Conservation (phyloP, 1,140 invertebrate genomes). For the Drosophila athabasca region DNA sequence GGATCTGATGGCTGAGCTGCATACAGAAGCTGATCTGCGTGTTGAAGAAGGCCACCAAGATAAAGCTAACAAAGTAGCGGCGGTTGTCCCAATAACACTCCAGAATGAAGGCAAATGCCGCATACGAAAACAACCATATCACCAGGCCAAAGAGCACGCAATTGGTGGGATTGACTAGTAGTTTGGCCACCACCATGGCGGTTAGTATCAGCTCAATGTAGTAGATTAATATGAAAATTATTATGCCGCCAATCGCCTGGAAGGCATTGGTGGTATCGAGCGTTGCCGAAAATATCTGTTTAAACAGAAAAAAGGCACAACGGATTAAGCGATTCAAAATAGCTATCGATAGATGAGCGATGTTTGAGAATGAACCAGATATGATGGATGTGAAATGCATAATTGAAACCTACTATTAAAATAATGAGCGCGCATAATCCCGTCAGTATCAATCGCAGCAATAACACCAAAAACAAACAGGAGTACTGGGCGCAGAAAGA, state of each 20-base stretch:
- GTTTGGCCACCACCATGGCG: constrained; percentile 57
- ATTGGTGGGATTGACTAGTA: constrained; percentile 45
- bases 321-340: constrained; percentile 3
- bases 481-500: constrained; percentile 49
- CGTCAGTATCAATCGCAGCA: constrained; percentile 46
- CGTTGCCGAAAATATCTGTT: constrained; percentile 18
- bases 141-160: constrained; percentile 48
- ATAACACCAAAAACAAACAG: constrained; percentile 46
- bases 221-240: constrained; percentile 42
- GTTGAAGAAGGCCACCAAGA: constrained; percentile 61
- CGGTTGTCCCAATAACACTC: constrained; percentile 49
- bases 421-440: constrained; percentile 22
- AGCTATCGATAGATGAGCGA: neutral
- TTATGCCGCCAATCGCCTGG: constrained; percentile 7
- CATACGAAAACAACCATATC: constrained; percentile 66
- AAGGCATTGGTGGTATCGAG: too few relatives aligned
- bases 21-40: constrained; percentile 63
- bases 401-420: constrained; percentile 39
- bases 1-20: constrained; percentile 33
- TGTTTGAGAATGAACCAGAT: too few relatives aligned
- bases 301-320: constrained; percentile 2
- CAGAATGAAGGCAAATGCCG: constrained; percentile 55
- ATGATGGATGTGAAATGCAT: too few relatives aligned
- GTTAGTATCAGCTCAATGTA: constrained; percentile 53
- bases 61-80: constrained; percentile 39